Percentiles rank a stretch among this genome's conserved stretches.
Evolutionary conservation across 2,888 invertebrate species (phyloP).

Genomic region (Himalopsyche japonica): DNA sequence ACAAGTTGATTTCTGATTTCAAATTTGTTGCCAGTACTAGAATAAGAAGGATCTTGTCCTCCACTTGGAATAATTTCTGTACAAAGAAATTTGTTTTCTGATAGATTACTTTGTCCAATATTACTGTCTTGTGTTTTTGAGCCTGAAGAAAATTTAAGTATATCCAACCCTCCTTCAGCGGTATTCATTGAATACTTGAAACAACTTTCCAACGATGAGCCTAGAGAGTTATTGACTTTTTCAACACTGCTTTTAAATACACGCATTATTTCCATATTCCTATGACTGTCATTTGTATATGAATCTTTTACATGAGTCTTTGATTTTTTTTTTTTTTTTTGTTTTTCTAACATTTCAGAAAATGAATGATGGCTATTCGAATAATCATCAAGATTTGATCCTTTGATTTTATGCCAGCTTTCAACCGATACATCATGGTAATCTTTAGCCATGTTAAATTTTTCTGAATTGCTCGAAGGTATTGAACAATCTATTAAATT

Average conservation of each 20-base stretch:
- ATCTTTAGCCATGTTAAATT: background rate
- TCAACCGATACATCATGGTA: background rate
- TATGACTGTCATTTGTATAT: background rate
- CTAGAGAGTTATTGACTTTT: background rate
- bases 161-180: background rate
- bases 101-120: too few relatives aligned
- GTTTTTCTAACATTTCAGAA: too few relatives aligned
- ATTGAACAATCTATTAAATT: background rate
- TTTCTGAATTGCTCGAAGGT: background rate
- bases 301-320: background rate
- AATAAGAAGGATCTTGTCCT: too few relatives aligned
- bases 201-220: background rate
- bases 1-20: too few relatives aligned
- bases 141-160: background rate
- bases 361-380: background rate
- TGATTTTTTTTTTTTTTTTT: too few relatives aligned
- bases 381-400: background rate
- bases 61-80: too few relatives aligned
- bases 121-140: background rate
- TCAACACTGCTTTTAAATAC: background rate
- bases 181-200: background rate
- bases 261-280: background rate
- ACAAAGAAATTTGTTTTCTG: too few relatives aligned
- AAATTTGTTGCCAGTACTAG: too few relatives aligned
- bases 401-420: background rate